phyloP scores from a whole-genome alignment of 2,113 vertebrate genomes.

The Dryoscopus gambensis region DNA sequence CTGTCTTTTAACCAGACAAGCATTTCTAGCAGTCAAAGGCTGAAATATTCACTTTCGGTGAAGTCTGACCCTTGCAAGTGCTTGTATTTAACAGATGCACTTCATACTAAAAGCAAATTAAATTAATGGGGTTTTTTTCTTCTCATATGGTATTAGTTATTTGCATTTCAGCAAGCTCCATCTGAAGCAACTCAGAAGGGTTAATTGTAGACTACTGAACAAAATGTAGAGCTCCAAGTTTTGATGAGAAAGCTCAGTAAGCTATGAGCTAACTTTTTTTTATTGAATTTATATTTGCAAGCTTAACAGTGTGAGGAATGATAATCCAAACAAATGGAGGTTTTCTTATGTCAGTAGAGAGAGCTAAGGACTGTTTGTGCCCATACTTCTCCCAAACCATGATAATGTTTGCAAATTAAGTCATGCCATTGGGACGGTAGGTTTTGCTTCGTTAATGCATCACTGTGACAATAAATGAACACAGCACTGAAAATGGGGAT shows the following conservation, averaged over 20 bases:
- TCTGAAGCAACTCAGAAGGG: conserved; percentile 10
- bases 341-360: conserved; percentile 11
- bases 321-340: conserved; percentile 49
- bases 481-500: neutral
- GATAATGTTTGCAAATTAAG: neutral
- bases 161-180: neutral
- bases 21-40: neutral
- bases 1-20: neutral
- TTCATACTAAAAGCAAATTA: neutral
- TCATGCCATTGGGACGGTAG: neutral
- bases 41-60: neutral
- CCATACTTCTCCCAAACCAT: neutral
- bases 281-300: conserved; percentile 34
- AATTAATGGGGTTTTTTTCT: neutral
- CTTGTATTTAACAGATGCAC: neutral
- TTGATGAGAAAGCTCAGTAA: conserved; percentile 20
- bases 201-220: conserved; percentile 15
- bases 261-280: conserved; percentile 6
- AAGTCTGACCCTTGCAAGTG: neutral
- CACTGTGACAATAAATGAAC: neutral
- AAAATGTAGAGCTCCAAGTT: conserved; percentile 24
- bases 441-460: neutral
- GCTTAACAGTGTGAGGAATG: conserved; percentile 12
- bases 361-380: conserved; percentile 1
- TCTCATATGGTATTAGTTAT: neutral